Evolutionary conservation across 2,113 vertebrate genomes (phyloP).

Genomic region (Ophiodon elongatus): DNA sequence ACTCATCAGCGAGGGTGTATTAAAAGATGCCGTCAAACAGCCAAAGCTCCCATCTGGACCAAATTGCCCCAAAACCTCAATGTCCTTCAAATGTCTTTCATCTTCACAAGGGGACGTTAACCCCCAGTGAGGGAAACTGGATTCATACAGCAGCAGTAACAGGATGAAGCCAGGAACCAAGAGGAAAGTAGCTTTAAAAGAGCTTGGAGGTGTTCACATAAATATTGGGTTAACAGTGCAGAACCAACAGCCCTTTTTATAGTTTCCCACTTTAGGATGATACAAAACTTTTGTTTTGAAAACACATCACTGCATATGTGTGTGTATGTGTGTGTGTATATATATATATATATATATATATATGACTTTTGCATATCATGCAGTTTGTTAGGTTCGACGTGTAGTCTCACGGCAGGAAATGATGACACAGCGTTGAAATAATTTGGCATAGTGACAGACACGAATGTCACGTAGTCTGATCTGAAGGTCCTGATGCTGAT

Average conservation of each 20-base stretch:
- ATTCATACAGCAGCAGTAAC: neutral
- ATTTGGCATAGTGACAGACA: neutral
- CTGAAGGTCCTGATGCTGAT: neutral
- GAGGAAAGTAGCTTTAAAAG: neutral
- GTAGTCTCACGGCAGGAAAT: too few relatives aligned
- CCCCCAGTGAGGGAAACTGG: neutral
- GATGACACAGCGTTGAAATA: neutral
- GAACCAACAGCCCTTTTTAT: neutral
- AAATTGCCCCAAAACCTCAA: conserved; percentile 3
- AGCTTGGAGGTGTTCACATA: neutral
- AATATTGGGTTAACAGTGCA: neutral
- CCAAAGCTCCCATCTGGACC: conserved; percentile 27
- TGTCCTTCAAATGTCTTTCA: neutral
- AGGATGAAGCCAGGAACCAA: neutral
- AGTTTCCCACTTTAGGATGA: too few relatives aligned
- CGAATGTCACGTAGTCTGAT: neutral
- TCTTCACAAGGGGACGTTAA: neutral
- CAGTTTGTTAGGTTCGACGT: neutral
- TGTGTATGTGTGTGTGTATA: too few relatives aligned
- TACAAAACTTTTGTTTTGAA: neutral
- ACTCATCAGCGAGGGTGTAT: neutral
- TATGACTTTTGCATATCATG: neutral
- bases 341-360: too few relatives aligned
- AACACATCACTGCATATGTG: neutral
- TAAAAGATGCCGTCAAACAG: neutral